Base-by-base conservation (phyloP, 2,888 invertebrate genomes). In the Cephus rjabovi region DNA sequence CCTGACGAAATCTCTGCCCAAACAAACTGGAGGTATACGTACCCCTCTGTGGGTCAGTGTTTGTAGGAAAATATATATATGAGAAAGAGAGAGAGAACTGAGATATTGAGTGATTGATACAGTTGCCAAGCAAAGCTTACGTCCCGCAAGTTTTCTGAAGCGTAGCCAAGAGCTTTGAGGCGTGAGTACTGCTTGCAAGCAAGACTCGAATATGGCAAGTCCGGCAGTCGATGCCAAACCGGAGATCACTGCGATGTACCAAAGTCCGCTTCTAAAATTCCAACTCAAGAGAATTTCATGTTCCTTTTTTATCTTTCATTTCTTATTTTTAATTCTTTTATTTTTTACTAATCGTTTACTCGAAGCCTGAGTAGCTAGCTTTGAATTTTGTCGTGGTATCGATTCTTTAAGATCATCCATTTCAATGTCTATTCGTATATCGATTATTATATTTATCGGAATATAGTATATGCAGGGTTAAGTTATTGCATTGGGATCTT, bases 81-180 rank as follows among this genome's bases (percentile, higher is more conserved):
- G 12, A 12, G 37, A 35, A 0, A 9, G 15, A 30, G 34, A 23
- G 34, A 76, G 83, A 81, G 83, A 81, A 82, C 81, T 80, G 81
- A 83, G 86, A 85, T 86, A 87, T 86, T 81, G 85, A 86, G 84
- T 89, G 89, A 89, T 89, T 87, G 89, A 89, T 89, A 87, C 85
- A 89, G 86, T 88, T 86, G 86, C 86, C 86, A 85, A 85, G 83
- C 83, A 80, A 80, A 83, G 85, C 85, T 85, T 84, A 84, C 87
- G 85, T 83, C 83, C 82, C 81, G 83, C 85, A 86, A 89, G 85
- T 89, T 89, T 88, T 86, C 89, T 89, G 88, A 88, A 84, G 86
- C 85, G 34, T 74, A 80, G 88, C 89, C 89, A 89, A 88, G 82
- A 83, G 79, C 81, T 82, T 78, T 69, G 73, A 68, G 75, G 69